Evolutionary conservation across 2,888 invertebrate species (phyloP).

Genomic region (Drosophila meridiana): DNA sequence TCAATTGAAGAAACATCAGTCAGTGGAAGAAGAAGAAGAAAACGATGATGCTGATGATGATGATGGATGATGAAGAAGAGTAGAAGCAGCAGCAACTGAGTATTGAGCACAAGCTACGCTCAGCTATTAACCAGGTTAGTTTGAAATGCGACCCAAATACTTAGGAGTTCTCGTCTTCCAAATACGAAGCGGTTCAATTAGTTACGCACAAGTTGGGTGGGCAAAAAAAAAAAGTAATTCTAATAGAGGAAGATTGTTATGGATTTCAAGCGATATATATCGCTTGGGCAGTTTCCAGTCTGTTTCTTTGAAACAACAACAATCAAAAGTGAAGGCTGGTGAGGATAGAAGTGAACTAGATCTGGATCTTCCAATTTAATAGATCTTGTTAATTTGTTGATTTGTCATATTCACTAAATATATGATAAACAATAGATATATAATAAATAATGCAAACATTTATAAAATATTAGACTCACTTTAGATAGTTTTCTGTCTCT

Average conservation of each 20-base stretch:
- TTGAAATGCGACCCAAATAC: slow-evolving; percentile 34
- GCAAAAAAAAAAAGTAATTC: background rate
- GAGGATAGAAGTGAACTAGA: no score
- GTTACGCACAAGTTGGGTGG: slow-evolving; percentile 15
- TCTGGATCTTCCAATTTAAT: no score
- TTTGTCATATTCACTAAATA: no score
- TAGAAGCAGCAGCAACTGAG: background rate
- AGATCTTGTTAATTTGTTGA: no score
- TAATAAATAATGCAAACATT: no score
- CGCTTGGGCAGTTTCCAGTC: background rate
- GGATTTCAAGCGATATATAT: background rate
- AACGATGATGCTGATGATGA: background rate
- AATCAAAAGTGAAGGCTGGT: no score
- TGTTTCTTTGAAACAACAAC: background rate
- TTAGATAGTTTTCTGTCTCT: no score
- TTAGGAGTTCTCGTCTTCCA: slow-evolving; percentile 1
- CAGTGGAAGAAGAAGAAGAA: background rate
- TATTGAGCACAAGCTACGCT: slow-evolving; percentile 44
- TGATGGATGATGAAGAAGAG: background rate
- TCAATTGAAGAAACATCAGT: background rate
- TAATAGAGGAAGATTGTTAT: background rate
- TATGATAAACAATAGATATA: no score
- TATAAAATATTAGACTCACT: no score
- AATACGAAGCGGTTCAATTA: slow-evolving; percentile 20
- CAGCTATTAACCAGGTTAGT: slow-evolving; percentile 44